Conservation (phyloP, 2,888 invertebrate genomes). For the Hyposoter dolosus region DNA sequence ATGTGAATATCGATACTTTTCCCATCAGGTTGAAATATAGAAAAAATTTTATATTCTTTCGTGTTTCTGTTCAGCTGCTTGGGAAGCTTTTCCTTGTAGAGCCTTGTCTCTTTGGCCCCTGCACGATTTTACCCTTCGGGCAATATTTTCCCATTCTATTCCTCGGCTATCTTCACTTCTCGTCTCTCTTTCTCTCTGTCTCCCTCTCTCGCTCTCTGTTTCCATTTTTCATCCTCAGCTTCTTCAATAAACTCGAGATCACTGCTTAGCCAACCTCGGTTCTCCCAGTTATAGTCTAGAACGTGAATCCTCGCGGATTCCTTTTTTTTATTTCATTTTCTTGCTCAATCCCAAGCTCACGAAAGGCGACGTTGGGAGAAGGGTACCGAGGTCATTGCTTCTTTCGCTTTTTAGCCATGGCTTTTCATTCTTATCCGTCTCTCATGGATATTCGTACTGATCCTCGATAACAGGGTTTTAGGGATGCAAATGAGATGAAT, state of each 20-base stretch:
- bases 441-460: conserved; percentile 17
- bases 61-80: conserved; percentile 54
- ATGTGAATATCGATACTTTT: conserved; percentile 35
- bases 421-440: conserved; percentile 22
- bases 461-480: conserved; percentile 71
- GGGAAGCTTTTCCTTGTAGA: conserved; percentile 26
- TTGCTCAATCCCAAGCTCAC: conserved; percentile 25
- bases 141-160: conserved; percentile 16
- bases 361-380: conserved; percentile 22
- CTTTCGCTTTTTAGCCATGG: conserved; percentile 4
- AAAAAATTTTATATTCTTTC: conserved; percentile 63
- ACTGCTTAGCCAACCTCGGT: conserved; percentile 38
- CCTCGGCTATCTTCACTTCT: conserved; percentile 4
- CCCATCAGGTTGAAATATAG: conserved; percentile 27
- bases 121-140: conserved; percentile 32
- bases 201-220: not conserved
- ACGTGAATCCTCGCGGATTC: conserved; percentile 28
- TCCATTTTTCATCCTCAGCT: conserved; percentile 5
- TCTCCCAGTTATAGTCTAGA: conserved; percentile 27
- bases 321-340: conserved; percentile 33
- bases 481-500: conserved; percentile 77
- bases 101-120: conserved; percentile 7
- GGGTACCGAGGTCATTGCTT: conserved; percentile 37
- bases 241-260: conserved; percentile 62
- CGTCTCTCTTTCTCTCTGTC: not conserved